Evolutionary conservation across 2,888 invertebrate genomes (phyloP), one percentile per base, ranked within the genome.

Genomic region (Scotopteryx bipunctaria): DNA sequence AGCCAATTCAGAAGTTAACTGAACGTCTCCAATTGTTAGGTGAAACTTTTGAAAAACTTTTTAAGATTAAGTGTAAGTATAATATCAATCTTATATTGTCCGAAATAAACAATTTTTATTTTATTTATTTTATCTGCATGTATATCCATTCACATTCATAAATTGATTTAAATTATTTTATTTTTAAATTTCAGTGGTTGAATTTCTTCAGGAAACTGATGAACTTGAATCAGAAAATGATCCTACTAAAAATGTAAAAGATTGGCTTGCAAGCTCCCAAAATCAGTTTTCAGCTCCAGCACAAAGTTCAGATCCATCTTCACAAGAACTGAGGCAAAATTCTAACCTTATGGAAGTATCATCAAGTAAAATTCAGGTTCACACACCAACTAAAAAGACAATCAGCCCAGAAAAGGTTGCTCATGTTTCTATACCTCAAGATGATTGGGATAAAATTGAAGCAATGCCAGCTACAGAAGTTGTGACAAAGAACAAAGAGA

Each of bases 401-500:
- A 54, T 29, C 31, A 73, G 58, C 49, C 69, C 76, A 29, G 49
- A 61, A 35, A 78, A 78, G 64, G 61, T 76, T 36, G 55, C 76
- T 37, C 66, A 69, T 70, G 60, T 71, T 2, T 67, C 71, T 51
- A 66, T 67, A 55, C 64, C 75, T 45, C 86, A 88, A 72, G 79
- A 81, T 65, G 86, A 87, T 65, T 88, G 85, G 87, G 87, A 89
- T 55, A 85, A 83, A 70, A 89, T 90, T 62, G 88, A 89, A 69
- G 58, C 58, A 44, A 61, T 87, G 51, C 74, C 80, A 35, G 81
- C 83, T 42, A 59, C 68, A 48, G 81, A 83, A 58, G 68, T 69
- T 32, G 55, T 58, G 14, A 35, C 32, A n/a, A 62, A 57, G 42
- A 66, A 69, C 52, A 78, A 78, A 56, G 71, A 79, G 46, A 81